Evolutionary conservation across 2,797 vertebrate genomes (phyloP).

Genomic region (Chloroceryle amazona): DNA sequence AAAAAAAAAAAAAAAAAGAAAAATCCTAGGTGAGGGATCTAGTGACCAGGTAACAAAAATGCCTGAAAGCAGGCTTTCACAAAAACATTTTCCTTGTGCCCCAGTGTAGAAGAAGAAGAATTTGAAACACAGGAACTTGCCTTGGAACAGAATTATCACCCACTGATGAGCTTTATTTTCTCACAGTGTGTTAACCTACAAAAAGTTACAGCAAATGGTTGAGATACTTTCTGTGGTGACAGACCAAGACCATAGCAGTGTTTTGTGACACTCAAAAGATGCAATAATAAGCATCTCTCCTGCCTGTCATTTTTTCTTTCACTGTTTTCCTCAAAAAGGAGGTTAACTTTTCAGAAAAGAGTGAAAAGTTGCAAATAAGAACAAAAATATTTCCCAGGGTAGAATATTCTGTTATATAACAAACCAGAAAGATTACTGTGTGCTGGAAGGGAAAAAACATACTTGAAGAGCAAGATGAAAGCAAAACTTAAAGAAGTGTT

Average conservation of each 20-base stretch:
- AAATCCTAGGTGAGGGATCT: not conserved
- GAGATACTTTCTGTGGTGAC: not conserved
- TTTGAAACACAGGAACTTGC: not conserved
- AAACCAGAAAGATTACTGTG: conserved; percentile 60
- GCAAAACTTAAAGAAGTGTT: conserved; percentile 56
- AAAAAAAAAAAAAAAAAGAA: not conserved
- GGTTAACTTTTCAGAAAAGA: conserved; percentile 50
- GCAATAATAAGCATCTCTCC: not conserved
- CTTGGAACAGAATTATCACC: conserved; percentile 3
- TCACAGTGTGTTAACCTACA: conserved; percentile 25
- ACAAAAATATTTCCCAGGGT: conserved; percentile 60
- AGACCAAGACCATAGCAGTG: not conserved
- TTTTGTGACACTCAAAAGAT: not conserved
- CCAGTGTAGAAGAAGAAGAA: not conserved
- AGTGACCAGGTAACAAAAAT: conserved; percentile 27
- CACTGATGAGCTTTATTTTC: conserved; percentile 14
- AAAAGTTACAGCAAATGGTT: conserved; percentile 36
- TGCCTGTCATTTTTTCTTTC: conserved; percentile 34
- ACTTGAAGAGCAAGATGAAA: conserved; percentile 68
- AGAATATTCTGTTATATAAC: conserved; percentile 72
- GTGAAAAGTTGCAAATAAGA: conserved; percentile 38
- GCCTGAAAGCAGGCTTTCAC: not conserved
- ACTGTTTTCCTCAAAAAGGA: conserved; percentile 16
- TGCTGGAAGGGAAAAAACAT: conserved; percentile 61
- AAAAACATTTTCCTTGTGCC: not conserved